Conservation (phyloP, 2,888 invertebrate species). For the Ceramica pisi region DNA sequence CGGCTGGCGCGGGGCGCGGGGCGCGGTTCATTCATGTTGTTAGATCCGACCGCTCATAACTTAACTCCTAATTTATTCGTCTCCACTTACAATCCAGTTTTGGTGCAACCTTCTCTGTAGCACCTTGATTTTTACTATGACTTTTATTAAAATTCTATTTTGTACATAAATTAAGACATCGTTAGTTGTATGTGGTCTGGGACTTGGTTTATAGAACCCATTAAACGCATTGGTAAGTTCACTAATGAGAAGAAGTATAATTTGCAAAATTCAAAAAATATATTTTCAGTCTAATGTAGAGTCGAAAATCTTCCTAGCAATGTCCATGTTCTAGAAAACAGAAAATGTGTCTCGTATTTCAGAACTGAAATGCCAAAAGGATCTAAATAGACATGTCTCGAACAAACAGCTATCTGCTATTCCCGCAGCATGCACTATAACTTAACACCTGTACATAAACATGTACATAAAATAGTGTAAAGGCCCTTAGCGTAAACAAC, state of each 20-base stretch:
- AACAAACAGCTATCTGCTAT: slow-evolving; percentile 52
- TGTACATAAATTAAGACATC: slow-evolving; percentile 34
- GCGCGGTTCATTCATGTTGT: slow-evolving; percentile 90
- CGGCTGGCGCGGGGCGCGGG: slow-evolving; percentile 73
- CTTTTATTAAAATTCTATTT: slow-evolving; percentile 59
- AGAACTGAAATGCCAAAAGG: slow-evolving; percentile 35
- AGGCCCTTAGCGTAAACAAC: slow-evolving; percentile 68
- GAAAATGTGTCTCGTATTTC: slow-evolving; percentile 1
- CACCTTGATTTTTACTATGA: slow-evolving; percentile 80
- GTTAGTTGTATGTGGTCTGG: neutral
- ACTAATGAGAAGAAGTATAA: slow-evolving; percentile 11
- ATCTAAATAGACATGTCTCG: slow-evolving; percentile 52
- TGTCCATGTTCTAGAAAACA: slow-evolving; percentile 3
- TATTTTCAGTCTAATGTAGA: neutral
- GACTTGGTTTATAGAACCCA: slow-evolving; percentile 7
- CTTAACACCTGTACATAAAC: slow-evolving; percentile 53
- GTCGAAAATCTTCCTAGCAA: neutral
- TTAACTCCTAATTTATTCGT: slow-evolving; percentile 90
- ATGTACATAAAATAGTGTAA: slow-evolving; percentile 60
- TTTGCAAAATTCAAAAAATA: neutral
- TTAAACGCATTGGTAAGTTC: neutral
- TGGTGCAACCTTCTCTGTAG: slow-evolving; percentile 78
- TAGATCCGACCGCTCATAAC: slow-evolving; percentile 90
- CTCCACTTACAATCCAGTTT: slow-evolving; percentile 82
- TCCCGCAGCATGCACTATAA: slow-evolving; percentile 52